Conservation (phyloP, 2,113 vertebrate species). For the Sphyrna mokarran region DNA sequence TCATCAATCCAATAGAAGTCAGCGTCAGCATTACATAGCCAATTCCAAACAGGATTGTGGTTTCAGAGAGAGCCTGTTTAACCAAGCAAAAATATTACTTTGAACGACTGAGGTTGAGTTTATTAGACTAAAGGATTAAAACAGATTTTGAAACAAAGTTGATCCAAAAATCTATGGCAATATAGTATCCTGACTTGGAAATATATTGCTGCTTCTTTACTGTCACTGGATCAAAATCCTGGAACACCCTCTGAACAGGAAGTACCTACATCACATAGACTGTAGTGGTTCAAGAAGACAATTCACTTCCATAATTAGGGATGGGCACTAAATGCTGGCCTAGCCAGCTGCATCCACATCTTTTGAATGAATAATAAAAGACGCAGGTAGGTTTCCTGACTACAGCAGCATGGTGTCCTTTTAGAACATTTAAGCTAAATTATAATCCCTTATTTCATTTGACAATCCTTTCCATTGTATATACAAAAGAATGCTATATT, state of each 20-base stretch:
- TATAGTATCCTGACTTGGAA: too few relatives aligned
- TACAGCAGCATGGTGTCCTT: background rate
- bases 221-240: too few relatives aligned
- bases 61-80: constrained; percentile 59
- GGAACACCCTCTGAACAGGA: too few relatives aligned
- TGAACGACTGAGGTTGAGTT: background rate
- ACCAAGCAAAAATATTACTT: constrained; percentile 38
- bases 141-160: background rate
- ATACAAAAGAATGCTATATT: background rate
- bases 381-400: background rate
- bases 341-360: too few relatives aligned
- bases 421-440: background rate
- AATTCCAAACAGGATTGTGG: constrained; percentile 63
- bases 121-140: background rate
- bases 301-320: too few relatives aligned
- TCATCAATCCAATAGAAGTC: constrained; percentile 70
- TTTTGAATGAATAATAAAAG: too few relatives aligned
- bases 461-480: background rate
- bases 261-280: too few relatives aligned
- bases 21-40: constrained; percentile 75
- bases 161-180: background rate
- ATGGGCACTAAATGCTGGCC: too few relatives aligned
- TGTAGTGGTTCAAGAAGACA: too few relatives aligned
- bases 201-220: too few relatives aligned
- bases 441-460: background rate